Conservation (phyloP, 92 coral and sea anemone genomes). For the Porites divaricata region DNA sequence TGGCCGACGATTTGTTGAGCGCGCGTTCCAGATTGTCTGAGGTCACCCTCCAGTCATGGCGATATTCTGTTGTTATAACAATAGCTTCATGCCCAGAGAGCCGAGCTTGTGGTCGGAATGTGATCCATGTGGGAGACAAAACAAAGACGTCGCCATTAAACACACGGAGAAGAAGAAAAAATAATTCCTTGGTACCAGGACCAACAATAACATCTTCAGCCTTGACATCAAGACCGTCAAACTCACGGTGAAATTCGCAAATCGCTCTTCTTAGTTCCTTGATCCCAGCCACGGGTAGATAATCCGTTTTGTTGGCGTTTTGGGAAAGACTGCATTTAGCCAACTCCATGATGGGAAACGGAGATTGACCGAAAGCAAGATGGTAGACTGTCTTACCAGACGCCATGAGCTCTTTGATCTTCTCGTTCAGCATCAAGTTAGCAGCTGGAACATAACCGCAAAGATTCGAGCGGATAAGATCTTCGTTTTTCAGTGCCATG, state of each 20-base stretch:
- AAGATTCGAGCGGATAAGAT: conserved; percentile 41
- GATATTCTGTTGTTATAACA: conserved; percentile 52
- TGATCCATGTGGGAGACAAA: conserved; percentile 65
- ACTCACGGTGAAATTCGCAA: conserved; percentile 60
- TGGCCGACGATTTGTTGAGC: conserved; percentile 27
- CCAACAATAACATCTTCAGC: conserved; percentile 59
- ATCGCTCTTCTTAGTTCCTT: conserved; percentile 52
- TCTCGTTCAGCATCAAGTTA: conserved; percentile 61
- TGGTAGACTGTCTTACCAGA: conserved; percentile 56
- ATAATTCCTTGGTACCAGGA: conserved; percentile 64
- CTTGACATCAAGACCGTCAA: conserved; percentile 43
- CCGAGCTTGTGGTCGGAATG: conserved; percentile 54
- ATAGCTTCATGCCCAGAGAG: conserved; percentile 50
- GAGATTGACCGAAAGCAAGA: conserved; percentile 73
- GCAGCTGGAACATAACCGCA: conserved; percentile 40
- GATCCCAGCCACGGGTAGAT: conserved; percentile 61
- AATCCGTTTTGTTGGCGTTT: conserved; percentile 55
- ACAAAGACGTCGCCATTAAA: conserved; percentile 65
- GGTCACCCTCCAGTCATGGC: conserved; percentile 58
- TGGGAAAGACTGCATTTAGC: conserved; percentile 29
- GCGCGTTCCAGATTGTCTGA: conserved; percentile 51
- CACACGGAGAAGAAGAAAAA: conserved; percentile 49
- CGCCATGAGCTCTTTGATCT: conserved; percentile 40
- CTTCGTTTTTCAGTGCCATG: background rate
- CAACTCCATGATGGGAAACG: conserved; percentile 55